Base-by-base conservation (phyloP, 2,113 vertebrate species). In the Siniperca knerii region DNA sequence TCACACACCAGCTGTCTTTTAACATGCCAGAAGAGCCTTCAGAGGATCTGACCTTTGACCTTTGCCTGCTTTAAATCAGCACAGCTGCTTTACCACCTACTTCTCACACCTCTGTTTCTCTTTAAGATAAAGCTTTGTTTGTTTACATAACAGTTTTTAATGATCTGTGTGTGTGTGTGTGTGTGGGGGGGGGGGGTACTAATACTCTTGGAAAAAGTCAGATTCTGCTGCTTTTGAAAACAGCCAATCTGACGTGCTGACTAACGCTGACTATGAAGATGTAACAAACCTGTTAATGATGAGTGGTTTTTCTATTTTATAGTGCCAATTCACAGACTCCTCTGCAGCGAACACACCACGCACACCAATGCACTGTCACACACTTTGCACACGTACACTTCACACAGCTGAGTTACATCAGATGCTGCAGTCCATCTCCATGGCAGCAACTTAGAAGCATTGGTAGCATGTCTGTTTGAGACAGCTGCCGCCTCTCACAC, bases 281-380 rank as follows among this genome's bases (percentile, higher is more conserved):
- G 18, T 16, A 65, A 74, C 79, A 64, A 40, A 75, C 86, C 72
- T 84, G 86, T 52, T 55, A 83, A 72, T 52, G 64, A 90, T 70
- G 60, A 73, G 21, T 81, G 79, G 46, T 78, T 25, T 25, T 46
- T 77, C 73, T 80, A 10, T 75, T 73, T 55, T 44, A 1, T 44
- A 15, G 48, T 67, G 80, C 69, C 70, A 85, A n/a, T 60, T 90
- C 83, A 73, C 79, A 83, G 18, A 86, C 84, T 87, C 88, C 85
- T 86, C 83, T 1, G 75, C 75, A 87, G 48, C 37, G 64, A 67
- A 74, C 60, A 44, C 67, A 48, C 16, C 37, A 44, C 75, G 42
- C 78, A 79, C 71, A 64, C 18, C 23, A 37, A 18, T 6, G n/a
- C 1, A 12, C 52, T 37, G 52, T 67, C 64, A 37, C 86, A 77